Conservation (phyloP, 2,113 vertebrate genomes). For the Choloepus hoffmanni region DNA sequence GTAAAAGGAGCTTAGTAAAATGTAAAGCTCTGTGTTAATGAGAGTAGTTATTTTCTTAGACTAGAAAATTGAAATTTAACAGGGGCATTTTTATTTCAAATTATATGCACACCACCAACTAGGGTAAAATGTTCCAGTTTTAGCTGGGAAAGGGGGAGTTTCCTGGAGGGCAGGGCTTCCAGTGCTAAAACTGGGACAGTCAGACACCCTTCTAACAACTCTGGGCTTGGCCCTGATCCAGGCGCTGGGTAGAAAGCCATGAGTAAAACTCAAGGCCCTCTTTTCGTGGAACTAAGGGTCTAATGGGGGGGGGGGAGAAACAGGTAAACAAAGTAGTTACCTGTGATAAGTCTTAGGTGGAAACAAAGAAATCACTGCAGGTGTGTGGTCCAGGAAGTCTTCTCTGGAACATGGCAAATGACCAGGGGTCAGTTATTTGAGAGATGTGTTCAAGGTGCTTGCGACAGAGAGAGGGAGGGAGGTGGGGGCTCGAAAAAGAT, state of each 20-base stretch:
- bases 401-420: not conserved
- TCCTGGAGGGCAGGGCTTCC: not conserved
- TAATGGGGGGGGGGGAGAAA: not conserved
- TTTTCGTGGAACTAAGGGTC: not conserved
- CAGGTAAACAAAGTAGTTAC: not conserved
- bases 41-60: not conserved
- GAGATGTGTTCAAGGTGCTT: not conserved
- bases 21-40: not conserved
- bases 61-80: not conserved
- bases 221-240: not conserved
- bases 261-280: not conserved
- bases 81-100: not conserved
- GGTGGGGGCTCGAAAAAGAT: not conserved
- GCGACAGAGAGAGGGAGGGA: not conserved
- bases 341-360: not conserved
- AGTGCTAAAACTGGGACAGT: not conserved
- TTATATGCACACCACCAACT: not conserved
- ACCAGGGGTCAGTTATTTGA: not conserved
- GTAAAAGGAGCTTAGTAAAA: not conserved
- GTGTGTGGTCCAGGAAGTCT: not conserved
- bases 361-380: not conserved
- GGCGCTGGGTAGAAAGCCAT: not conserved
- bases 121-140: not conserved
- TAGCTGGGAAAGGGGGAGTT: not conserved
- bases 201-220: too few species aligned